Evolutionary conservation across 2,113 vertebrate species (phyloP), one percentile per base, ranked within the genome.

Genomic region (Lates calcarifer): DNA sequence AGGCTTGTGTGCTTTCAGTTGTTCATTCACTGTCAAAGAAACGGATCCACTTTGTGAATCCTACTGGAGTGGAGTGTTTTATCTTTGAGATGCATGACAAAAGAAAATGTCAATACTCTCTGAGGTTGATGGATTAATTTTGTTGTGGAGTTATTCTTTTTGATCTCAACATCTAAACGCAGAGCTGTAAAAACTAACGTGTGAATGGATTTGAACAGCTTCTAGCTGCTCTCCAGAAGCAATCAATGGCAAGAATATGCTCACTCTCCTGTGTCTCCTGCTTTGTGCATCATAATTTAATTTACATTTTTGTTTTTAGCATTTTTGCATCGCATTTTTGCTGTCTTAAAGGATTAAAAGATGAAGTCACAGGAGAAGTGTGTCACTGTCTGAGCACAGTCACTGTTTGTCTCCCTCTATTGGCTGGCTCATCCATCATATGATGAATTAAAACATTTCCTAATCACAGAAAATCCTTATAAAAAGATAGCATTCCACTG

Each of bases 321-420:
- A 45, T 18, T 63, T 57, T 13, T 51, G 55, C 11, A 8, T 22
- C 20, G 31, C 13, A 37, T 58, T 77, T 62, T 41, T 12, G 24
- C 14, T 61, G 63, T 55, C 22, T 74, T 43, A 22, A 7, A 33
- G 66, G 58, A 39, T 77, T 66, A 58, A 66, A 57, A 61, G 49
- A 87, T 56, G 56, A 63, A 62, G 77, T 77, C 81, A 70, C 22
- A 57, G 79, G 37, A 75, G 31, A 45, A 51, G 15, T 9, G 55
- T 75, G 49, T 64, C 53, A 51, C 45, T 22, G 62, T 35, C 55
- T 64, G 62, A 45, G 56, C 33, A 64, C 17, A 22, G 56, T 74
- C 75, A 85, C 77, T 20, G 47, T 93, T 90, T 91, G 92, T 89
- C 92, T 91, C 92, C 91, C 89, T 91, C 91, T 93, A 61, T 82